Conservation (phyloP, 1,140 invertebrate species). For the Cyrtorhinus lividipennis region DNA sequence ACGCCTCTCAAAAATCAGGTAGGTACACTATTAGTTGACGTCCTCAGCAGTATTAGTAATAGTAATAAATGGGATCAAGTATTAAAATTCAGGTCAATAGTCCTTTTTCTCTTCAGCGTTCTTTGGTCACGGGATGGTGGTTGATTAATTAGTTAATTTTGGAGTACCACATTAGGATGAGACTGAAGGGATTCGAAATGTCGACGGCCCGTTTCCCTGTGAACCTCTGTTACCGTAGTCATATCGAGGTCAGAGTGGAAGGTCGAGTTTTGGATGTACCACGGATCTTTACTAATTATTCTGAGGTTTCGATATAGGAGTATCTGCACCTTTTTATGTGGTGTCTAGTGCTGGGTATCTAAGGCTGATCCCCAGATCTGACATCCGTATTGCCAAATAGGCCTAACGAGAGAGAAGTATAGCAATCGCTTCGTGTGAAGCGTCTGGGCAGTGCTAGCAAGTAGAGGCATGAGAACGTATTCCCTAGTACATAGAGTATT, state of each 20-base stretch:
- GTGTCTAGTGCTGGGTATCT: no score
- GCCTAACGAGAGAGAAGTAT: constrained; percentile 6
- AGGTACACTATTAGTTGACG: not conserved
- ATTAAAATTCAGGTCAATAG: not conserved
- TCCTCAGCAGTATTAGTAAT: not conserved
- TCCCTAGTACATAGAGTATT: no score
- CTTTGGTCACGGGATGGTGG: not conserved
- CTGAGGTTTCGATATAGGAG: constrained; percentile 9
- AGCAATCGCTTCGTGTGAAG: not conserved
- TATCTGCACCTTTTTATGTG: constrained; percentile 12
- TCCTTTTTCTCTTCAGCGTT: not conserved
- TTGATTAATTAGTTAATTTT: not conserved
- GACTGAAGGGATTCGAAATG: no score
- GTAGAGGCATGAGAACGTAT: not conserved
- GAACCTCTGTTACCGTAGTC: not conserved
- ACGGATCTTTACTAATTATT: not conserved
- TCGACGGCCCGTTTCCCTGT: not conserved
- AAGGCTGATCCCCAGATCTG: constrained; percentile 11
- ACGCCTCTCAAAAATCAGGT: not conserved
- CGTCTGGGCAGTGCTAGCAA: not conserved
- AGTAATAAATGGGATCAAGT: not conserved
- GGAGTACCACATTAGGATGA: no score
- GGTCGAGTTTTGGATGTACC: constrained; percentile 10
- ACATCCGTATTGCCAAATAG: constrained; percentile 5
- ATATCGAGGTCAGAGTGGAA: constrained; percentile 20